Percentiles rank a stretch among this genome's conserved stretches.
These are phyloP conservation scores for Trochalopteron elliotii DNA, from an alignment of 2,113 vertebrate species.

Conservation along the genomic window DNA sequence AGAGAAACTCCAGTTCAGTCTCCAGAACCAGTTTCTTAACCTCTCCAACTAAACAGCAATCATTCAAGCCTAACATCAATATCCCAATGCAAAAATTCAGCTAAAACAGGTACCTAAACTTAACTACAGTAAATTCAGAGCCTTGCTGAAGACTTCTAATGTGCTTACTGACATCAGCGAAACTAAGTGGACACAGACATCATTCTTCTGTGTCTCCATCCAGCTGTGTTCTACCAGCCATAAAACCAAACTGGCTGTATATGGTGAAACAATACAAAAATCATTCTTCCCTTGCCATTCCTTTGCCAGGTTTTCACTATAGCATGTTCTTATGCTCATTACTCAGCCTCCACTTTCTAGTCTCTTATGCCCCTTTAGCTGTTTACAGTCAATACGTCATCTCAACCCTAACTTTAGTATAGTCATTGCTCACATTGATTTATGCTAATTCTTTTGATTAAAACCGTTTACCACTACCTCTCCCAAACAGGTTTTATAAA, in stretches of 20 bases:
- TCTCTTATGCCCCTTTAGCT: not conserved
- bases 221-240: not conserved
- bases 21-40: not conserved
- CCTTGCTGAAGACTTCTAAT: not conserved
- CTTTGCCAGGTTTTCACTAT: not conserved
- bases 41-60: not conserved
- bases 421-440: not conserved
- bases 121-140: not conserved
- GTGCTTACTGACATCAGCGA: not conserved
- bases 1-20: not conserved
- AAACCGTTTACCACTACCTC: not conserved
- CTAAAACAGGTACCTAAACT: not conserved
- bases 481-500: not conserved
- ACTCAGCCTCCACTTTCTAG: not conserved
- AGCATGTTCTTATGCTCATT: not conserved
- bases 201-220: not conserved
- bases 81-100: not conserved
- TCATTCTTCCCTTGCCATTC: not conserved
- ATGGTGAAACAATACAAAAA: not conserved
- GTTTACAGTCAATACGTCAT: not conserved
- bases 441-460: not conserved
- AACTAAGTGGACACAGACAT: not conserved
- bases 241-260: not conserved
- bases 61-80: not conserved
- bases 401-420: not conserved